These are phyloP conservation scores for Chymomyza caudatula DNA, from an alignment of 2,888 invertebrate genomes.

Conservation along the genomic window DNA sequence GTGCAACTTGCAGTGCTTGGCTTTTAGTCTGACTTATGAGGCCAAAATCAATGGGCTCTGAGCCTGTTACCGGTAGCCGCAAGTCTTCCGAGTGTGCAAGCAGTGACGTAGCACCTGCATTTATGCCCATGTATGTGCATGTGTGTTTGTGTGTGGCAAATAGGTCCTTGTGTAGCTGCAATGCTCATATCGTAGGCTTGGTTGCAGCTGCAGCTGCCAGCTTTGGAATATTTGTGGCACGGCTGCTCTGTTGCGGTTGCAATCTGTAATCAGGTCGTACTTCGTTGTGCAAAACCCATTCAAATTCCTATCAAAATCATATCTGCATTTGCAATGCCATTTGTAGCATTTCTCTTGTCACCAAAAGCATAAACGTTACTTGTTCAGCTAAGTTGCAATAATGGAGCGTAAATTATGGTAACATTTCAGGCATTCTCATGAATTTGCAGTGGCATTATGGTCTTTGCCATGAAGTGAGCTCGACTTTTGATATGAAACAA, in stretches of 20 bases:
- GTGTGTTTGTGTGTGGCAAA: slow-evolving; percentile 26
- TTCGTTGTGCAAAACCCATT: background rate
- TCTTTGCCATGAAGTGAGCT: too few species aligned
- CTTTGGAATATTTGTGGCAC: slow-evolving; percentile 7
- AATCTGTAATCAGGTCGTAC: background rate
- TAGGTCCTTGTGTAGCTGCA: slow-evolving; percentile 36
- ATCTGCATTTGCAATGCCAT: background rate
- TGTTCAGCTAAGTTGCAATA: background rate
- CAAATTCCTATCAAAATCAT: background rate
- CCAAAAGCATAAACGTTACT: background rate
- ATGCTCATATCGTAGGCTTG: slow-evolving; percentile 50
- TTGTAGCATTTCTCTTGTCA: background rate
- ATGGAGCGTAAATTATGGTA: background rate
- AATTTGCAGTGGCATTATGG: background rate
- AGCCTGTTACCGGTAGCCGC: slow-evolving; percentile 23
- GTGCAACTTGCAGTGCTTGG: slow-evolving; percentile 42
- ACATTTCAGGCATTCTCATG: background rate
- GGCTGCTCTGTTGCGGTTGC: background rate
- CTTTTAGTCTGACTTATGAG: slow-evolving; percentile 33
- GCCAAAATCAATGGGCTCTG: slow-evolving; percentile 24
- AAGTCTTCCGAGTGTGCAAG: slow-evolving; percentile 45
- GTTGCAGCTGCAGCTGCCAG: slow-evolving; percentile 31
- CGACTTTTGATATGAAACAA: too few species aligned
- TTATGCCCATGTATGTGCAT: background rate
- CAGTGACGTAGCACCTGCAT: slow-evolving; percentile 18